Percentiles rank a stretch among this genome's conserved stretches.
Conservation (phyloP, 2,888 invertebrate genomes). For the Phengaris arion region DNA sequence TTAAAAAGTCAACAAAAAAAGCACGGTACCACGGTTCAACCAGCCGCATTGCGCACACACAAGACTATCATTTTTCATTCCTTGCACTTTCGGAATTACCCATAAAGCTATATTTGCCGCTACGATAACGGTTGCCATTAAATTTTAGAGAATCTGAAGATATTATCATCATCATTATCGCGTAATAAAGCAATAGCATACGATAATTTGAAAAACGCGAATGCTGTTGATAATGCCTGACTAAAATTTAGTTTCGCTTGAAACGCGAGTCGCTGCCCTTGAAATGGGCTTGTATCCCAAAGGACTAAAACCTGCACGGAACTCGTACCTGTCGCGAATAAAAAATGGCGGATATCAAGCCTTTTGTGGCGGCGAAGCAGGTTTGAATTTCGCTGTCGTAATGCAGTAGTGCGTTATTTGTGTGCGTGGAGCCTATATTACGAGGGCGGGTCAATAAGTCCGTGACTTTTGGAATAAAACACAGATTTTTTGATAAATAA, state of each 20-base stretch:
- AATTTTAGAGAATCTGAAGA: not conserved
- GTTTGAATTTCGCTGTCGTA: not conserved
- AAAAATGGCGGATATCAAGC: conserved; percentile 12
- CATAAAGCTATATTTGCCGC: not conserved
- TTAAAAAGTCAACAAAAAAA: no score
- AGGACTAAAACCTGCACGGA: conserved; percentile 4
- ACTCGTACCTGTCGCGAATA: not conserved
- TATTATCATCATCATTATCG: not conserved
- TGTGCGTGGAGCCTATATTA: conserved; percentile 3
- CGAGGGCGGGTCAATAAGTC: no score
- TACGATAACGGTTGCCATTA: not conserved
- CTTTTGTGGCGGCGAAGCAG: conserved; percentile 7
- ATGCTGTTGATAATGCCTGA: no score
- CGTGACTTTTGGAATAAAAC: no score
- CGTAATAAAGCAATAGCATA: no score
- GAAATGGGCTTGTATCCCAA: not conserved
- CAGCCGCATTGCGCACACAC: not conserved
- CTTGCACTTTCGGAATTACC: not conserved
- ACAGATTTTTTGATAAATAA: no score
- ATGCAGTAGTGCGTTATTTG: conserved; percentile 12
- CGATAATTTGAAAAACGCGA: no score
- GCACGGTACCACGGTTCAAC: not conserved
- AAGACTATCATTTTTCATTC: not conserved
- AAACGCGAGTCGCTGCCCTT: not conserved
- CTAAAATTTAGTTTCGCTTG: not conserved